Conservation (phyloP, 2,113 vertebrate genomes). For the Ameiurus melas region DNA sequence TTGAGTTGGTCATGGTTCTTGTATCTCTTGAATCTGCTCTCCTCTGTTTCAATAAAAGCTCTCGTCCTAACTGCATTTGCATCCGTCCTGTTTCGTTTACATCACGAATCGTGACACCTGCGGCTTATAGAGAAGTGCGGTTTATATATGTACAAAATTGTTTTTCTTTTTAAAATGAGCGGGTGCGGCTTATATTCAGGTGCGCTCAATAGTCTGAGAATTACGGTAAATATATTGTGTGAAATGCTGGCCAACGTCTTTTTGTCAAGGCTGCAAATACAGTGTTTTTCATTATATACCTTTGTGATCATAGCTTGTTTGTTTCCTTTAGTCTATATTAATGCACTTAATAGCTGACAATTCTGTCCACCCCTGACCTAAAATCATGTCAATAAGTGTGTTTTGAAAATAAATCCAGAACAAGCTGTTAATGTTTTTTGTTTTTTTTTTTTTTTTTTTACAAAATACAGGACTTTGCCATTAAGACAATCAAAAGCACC, state of each 20-base stretch:
- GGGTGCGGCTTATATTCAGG: no score
- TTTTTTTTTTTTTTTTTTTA: not conserved
- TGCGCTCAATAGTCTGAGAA: no score
- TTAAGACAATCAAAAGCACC: constrained; percentile 72
- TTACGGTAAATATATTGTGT: no score
- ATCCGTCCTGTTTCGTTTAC: no score
- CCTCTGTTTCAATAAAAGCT: no score
- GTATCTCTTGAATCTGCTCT: no score
- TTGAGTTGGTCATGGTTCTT: no score
- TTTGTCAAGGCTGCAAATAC: not conserved
- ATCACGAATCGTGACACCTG: no score
- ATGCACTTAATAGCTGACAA: not conserved
- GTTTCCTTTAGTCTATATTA: not conserved
- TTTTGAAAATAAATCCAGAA: not conserved
- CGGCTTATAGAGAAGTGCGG: no score
- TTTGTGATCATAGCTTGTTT: not conserved
- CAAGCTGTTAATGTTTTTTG: not conserved
- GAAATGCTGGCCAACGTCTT: not conserved
- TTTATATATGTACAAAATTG: no score
- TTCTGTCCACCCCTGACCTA: not conserved
- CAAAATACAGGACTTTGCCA: constrained; percentile 72
- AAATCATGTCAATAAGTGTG: not conserved
- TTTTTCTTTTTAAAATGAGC: no score
- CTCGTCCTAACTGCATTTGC: no score
- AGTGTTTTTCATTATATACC: not conserved